Percentiles rank a stretch among this genome's conserved stretches.
Conservation (phyloP, 2,797 vertebrate genomes). For the Rhincodon typus region DNA sequence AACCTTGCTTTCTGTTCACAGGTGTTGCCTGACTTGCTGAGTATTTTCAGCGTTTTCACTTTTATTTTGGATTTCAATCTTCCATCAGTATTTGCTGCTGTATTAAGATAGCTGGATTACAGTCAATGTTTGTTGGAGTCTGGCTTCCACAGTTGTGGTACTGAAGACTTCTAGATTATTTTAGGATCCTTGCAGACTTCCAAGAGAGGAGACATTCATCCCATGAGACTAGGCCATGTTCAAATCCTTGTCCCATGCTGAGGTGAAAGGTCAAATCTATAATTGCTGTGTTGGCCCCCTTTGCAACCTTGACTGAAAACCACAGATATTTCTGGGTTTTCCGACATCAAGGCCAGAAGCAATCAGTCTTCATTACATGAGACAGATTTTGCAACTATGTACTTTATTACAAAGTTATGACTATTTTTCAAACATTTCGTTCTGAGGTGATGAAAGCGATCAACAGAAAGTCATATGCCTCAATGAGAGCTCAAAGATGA, state of each 20-base stretch:
- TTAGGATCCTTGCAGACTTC: background rate
- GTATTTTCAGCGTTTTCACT: background rate
- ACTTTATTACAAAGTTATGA: conserved; percentile 19
- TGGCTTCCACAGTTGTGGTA: background rate
- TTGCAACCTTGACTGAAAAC: conserved; percentile 8
- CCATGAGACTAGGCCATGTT: background rate
- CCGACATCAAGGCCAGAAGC: background rate
- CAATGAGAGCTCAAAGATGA: background rate
- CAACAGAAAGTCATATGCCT: background rate
- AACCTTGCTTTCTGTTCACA: too few relatives aligned
- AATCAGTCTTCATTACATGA: conserved; percentile 6
- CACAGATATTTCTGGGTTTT: conserved; percentile 30
- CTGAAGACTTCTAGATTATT: background rate
- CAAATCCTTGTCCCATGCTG: background rate
- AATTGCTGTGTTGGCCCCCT: background rate
- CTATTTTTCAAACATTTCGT: conserved; percentile 30
- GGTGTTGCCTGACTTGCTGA: background rate
- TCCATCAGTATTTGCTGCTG: background rate
- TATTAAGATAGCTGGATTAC: background rate
- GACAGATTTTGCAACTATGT: background rate
- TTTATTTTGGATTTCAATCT: background rate
- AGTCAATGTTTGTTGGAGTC: conserved; percentile 8
- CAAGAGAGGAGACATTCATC: background rate
- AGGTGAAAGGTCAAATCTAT: background rate
- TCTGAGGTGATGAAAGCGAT: conserved; percentile 20